Conservation (phyloP, 2,888 invertebrate species). For the Hydrotaea diabolus region DNA sequence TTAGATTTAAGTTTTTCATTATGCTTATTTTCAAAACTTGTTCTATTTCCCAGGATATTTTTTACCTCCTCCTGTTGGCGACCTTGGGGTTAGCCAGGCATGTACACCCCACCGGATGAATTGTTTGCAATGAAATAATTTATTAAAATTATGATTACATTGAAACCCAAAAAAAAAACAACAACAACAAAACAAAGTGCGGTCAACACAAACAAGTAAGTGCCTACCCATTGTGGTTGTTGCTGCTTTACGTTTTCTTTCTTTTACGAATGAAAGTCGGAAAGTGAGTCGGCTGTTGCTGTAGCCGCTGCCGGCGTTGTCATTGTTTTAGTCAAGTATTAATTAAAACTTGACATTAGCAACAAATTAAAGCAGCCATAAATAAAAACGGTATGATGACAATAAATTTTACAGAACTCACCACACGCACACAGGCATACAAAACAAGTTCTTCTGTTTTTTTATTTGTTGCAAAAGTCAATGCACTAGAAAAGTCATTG, state of each 20-base stretch:
- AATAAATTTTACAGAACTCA: neutral
- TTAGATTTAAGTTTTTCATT: too few relatives aligned
- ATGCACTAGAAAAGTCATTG: constrained; percentile 43
- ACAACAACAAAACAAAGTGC: neutral
- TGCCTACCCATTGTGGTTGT: too few relatives aligned
- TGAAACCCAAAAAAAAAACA: neutral
- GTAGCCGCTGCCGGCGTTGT: neutral
- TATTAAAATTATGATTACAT: neutral
- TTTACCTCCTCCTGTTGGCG: neutral
- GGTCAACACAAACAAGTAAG: neutral
- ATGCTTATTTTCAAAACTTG: too few relatives aligned
- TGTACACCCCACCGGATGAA: neutral
- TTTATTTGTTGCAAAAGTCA: too few relatives aligned
- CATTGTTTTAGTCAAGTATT: constrained; percentile 6
- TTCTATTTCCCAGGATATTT: too few relatives aligned
- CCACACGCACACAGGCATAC: neutral
- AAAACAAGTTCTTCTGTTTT: constrained; percentile 44
- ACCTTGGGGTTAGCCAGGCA: neutral
- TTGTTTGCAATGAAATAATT: neutral
- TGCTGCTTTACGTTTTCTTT: too few relatives aligned
- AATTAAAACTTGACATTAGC: constrained; percentile 34
- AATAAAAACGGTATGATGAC: neutral
- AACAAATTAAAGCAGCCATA: constrained; percentile 18
- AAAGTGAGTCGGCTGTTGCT: neutral
- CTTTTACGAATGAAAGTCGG: neutral